Evolutionary conservation across 2,888 invertebrate genomes (phyloP).

Genomic region (Andrena chrysosceles): DNA sequence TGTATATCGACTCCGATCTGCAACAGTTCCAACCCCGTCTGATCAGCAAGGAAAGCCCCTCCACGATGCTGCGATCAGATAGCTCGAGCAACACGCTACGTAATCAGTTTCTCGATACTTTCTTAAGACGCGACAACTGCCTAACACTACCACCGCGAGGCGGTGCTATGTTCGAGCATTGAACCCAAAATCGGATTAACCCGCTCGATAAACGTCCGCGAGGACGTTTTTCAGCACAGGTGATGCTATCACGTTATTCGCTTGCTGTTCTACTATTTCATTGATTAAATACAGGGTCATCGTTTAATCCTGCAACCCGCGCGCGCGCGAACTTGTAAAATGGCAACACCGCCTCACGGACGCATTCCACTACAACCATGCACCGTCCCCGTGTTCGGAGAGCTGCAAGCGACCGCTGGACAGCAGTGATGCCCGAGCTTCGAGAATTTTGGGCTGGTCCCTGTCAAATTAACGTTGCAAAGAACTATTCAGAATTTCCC

Average conservation of each 20-base stretch:
- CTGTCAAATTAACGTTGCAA: too few species aligned
- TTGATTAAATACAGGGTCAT: neutral
- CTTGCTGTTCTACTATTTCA: neutral
- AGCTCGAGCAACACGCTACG: neutral
- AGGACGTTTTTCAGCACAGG: neutral
- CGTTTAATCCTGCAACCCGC: too few species aligned
- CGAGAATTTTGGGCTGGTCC: too few species aligned
- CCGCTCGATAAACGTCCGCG: slow-evolving; percentile 24
- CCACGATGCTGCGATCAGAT: neutral
- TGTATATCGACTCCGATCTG: slow-evolving; percentile 94
- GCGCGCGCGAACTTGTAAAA: too few species aligned
- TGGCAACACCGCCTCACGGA: too few species aligned
- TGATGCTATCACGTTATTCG: neutral
- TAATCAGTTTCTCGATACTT: slow-evolving; percentile 8
- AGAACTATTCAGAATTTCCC: too few species aligned
- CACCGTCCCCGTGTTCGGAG: too few species aligned
- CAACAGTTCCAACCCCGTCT: neutral
- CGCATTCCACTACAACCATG: too few species aligned
- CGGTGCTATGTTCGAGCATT: slow-evolving; percentile 14
- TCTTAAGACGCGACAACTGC: neutral
- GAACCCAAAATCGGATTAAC: slow-evolving; percentile 13
- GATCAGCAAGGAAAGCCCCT: neutral
- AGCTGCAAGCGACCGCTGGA: too few species aligned
- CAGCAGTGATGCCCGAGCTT: too few species aligned
- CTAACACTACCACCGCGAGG: too few species aligned